Percentiles rank a stretch among this genome's conserved stretches.
phyloP scores from a whole-genome alignment of 2,797 vertebrate genomes.

The Cynopterus sphinx region DNA sequence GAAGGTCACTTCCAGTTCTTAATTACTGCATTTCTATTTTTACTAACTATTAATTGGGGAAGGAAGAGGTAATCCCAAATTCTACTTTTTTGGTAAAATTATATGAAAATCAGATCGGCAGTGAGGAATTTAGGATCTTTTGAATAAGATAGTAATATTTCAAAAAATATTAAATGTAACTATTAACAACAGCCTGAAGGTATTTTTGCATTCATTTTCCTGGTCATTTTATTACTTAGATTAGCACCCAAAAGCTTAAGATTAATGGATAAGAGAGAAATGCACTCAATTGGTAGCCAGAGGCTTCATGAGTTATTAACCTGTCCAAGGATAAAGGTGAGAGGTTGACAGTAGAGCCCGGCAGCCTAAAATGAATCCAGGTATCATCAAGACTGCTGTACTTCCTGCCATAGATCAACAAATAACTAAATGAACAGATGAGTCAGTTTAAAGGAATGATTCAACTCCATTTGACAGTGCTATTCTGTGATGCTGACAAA shows the following conservation, averaged over 20 bases:
- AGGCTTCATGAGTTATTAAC: not conserved
- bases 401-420: not conserved
- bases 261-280: not conserved
- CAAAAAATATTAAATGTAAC: not conserved
- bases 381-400: no score
- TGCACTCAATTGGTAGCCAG: not conserved
- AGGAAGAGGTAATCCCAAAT: constrained; percentile 14
- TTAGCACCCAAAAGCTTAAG: not conserved
- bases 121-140: not conserved
- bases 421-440: no score
- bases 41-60: not conserved
- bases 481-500: not conserved
- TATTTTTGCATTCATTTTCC: not conserved
- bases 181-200: not conserved
- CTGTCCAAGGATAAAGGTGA: not conserved
- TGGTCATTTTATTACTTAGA: not conserved
- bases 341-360: not conserved
- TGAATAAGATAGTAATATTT: not conserved
- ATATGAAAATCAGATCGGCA: not conserved
- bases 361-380: not conserved
- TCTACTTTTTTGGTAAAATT: not conserved
- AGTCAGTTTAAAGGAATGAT: not conserved
- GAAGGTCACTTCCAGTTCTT: not conserved
- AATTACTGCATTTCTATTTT: not conserved
- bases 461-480: not conserved